Conservation (phyloP, 2,113 vertebrate species). For the Larimichthys crocea region DNA sequence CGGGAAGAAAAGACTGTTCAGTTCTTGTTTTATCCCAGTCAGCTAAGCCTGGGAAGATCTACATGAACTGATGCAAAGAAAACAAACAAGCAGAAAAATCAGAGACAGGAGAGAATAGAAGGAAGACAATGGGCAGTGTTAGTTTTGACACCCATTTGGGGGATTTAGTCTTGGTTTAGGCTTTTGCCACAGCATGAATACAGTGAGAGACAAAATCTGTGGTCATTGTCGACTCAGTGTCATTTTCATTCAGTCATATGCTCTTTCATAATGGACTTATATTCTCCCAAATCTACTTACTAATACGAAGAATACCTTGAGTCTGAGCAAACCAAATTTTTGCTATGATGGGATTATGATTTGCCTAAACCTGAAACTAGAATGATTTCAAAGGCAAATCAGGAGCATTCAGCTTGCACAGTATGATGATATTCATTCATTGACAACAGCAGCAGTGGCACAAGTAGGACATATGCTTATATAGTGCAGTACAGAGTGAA, state of each 20-base stretch:
- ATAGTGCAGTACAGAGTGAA: neutral
- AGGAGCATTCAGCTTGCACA: neutral
- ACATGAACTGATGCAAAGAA: constrained; percentile 32
- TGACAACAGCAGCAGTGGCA: neutral
- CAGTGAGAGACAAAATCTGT: neutral
- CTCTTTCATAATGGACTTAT: neutral
- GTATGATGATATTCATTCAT: neutral
- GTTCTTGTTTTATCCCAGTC: constrained; percentile 33
- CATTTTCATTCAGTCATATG: neutral
- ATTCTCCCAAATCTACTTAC: neutral
- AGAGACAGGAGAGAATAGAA: neutral
- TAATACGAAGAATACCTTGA: neutral
- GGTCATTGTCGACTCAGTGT: constrained; percentile 6
- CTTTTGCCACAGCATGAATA: neutral
- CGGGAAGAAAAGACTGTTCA: constrained; percentile 1
- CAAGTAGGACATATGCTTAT: neutral
- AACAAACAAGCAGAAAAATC: constrained; percentile 26
- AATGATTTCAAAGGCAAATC: neutral
- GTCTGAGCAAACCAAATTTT: no score
- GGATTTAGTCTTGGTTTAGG: constrained; percentile 15
- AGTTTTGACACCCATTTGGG: constrained; percentile 6
- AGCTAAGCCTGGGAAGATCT: constrained; percentile 26
- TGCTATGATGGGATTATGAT: neutral
- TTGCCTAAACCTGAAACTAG: neutral
- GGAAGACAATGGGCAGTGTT: neutral